Evolutionary conservation across 2,888 invertebrate genomes (phyloP).

Genomic region (Scaptomyza tumidula): DNA sequence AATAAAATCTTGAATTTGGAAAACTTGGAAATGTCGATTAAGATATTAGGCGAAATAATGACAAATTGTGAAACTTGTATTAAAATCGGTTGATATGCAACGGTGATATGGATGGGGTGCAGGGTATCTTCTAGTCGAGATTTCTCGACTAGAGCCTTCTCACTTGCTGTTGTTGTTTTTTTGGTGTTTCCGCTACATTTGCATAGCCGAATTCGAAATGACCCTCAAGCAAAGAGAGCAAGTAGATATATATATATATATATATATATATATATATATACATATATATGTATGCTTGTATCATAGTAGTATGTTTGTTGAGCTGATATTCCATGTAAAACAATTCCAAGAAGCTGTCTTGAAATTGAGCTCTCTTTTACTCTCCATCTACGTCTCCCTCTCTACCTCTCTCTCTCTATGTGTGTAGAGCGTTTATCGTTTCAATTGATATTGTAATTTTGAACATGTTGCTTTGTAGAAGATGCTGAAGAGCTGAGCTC

Average conservation of each 20-base stretch:
- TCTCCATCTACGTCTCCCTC: no score
- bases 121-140: no score
- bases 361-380: neutral
- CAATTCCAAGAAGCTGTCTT: conserved; percentile 36
- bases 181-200: conserved; percentile 73
- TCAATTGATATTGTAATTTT: conserved; percentile 54
- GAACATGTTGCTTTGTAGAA: neutral
- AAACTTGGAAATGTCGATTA: no score
- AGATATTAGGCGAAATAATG: no score
- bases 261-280: neutral
- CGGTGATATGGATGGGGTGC: no score
- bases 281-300: neutral
- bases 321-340: conserved; percentile 30
- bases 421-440: conserved; percentile 1
- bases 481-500: no score
- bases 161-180: neutral
- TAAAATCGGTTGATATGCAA: no score
- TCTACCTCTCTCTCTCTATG: neutral
- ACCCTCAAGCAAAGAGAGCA: conserved; percentile 9
- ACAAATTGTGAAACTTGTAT: no score
- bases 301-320: neutral
- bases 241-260: conserved; percentile 9
- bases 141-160: no score
- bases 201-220: conserved; percentile 62
- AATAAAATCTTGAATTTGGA: no score